Percentiles rank a stretch among this genome's conserved stretches.
These are phyloP conservation scores for Circaetus cinerascens DNA, from an alignment of 2,113 vertebrate genomes.

Conservation along the genomic window DNA sequence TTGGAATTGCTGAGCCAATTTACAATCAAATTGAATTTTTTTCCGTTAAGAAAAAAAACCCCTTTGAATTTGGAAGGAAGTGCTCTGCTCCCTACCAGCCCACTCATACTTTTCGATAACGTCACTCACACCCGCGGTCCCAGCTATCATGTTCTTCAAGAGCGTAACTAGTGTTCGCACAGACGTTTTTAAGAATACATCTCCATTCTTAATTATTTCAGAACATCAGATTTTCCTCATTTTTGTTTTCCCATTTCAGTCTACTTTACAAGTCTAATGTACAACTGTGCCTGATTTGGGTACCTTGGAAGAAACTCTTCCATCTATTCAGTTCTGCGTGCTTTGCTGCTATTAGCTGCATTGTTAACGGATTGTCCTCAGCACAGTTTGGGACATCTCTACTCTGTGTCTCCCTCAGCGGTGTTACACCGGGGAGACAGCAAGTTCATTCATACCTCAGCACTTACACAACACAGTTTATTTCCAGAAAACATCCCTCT, in stretches of 20 bases:
- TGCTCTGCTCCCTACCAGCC: not conserved
- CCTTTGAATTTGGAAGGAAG: not conserved
- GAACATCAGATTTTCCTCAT: not conserved
- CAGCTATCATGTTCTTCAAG: not conserved
- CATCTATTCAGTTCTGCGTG: not conserved
- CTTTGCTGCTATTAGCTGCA: not conserved
- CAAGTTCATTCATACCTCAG: conserved; percentile 12
- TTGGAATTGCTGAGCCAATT: not conserved
- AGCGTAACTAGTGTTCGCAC: not conserved
- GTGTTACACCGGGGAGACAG: not conserved
- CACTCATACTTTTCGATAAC: not conserved
- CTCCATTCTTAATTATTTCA: not conserved
- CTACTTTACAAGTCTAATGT: not conserved
- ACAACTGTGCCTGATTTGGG: not conserved
- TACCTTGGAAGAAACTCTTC: not conserved
- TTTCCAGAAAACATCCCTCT: not conserved
- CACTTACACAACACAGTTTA: not conserved
- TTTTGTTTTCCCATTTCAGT: not conserved
- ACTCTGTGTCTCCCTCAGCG: not conserved
- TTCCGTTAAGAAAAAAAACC: not conserved
- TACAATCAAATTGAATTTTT: not conserved
- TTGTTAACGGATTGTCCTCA: not conserved
- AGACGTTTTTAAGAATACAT: not conserved
- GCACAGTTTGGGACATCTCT: conserved; percentile 19
- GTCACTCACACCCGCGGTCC: not conserved